phyloP scores from a whole-genome alignment of 2,113 vertebrate genomes.

The Jacana jacana region DNA sequence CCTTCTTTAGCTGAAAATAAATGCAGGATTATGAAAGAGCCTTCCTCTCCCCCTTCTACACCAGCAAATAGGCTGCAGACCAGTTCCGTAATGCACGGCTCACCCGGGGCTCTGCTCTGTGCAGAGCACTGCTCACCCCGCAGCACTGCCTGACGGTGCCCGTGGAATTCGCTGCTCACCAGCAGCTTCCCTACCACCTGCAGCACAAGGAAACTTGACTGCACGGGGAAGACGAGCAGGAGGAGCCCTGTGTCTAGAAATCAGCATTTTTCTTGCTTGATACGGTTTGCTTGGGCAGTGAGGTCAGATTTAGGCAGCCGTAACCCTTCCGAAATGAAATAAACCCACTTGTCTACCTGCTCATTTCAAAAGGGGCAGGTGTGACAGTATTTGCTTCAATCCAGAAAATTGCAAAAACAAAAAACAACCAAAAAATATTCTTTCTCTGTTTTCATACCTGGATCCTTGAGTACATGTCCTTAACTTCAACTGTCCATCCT shows the following conservation, averaged over 20 bases:
- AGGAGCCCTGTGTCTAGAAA: neutral
- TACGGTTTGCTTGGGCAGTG: neutral
- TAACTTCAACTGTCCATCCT: neutral
- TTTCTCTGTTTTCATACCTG: neutral
- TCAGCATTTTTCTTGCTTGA: neutral
- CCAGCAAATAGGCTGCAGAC: neutral
- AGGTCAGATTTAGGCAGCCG: neutral
- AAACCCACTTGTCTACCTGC: too few relatives aligned
- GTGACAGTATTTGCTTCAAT: neutral
- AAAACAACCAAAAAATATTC: neutral
- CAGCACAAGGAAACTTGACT: neutral
- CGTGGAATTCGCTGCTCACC: neutral
- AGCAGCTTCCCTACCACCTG: neutral
- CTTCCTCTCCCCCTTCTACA: neutral
- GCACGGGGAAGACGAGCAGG: neutral
- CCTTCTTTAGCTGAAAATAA: neutral
- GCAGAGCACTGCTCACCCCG: neutral
- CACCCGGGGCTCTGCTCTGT: neutral
- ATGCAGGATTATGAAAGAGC: neutral
- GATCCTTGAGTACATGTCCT: neutral
- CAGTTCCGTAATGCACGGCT: neutral
- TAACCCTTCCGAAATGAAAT: neutral
- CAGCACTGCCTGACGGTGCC: neutral
- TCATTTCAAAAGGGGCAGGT: neutral
- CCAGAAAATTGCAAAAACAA: neutral